Conservation (phyloP, 2,113 vertebrate species). For the Scomber scombrus region DNA sequence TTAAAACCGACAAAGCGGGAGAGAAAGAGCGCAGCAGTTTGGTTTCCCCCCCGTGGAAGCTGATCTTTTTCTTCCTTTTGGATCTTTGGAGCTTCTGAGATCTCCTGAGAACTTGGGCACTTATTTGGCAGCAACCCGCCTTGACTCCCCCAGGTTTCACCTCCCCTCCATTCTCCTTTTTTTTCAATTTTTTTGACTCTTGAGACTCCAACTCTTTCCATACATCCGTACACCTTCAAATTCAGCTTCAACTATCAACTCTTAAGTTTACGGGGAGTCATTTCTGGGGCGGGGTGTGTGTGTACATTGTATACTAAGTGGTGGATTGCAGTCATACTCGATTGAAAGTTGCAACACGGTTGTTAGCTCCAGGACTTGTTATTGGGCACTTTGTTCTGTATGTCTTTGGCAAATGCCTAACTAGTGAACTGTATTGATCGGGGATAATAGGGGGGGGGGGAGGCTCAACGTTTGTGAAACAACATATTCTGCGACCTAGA, state of each 20-base stretch:
- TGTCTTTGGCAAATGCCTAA: slow-evolving; percentile 67
- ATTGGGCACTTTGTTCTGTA: slow-evolving; percentile 76
- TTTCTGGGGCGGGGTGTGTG: slow-evolving; percentile 21
- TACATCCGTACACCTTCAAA: slow-evolving; percentile 37
- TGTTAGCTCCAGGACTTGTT: slow-evolving; percentile 69
- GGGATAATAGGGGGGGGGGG: slow-evolving; percentile 38
- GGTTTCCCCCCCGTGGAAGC: slow-evolving; percentile 3
- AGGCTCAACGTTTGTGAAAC: slow-evolving; percentile 66
- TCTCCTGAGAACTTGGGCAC: slow-evolving; percentile 29
- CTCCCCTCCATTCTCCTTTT: neutral
- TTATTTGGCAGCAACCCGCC: slow-evolving; percentile 33
- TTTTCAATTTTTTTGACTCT: neutral
- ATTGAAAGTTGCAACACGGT: slow-evolving; percentile 63
- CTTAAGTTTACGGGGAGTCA: slow-evolving; percentile 17
- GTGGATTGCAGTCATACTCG: slow-evolving; percentile 65
- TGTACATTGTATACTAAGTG: slow-evolving; percentile 60
- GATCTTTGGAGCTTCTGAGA: slow-evolving; percentile 39
- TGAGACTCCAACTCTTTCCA: neutral
- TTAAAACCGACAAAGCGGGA: slow-evolving; percentile 30
- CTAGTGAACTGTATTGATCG: slow-evolving; percentile 72
- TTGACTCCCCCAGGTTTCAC: slow-evolving; percentile 27
- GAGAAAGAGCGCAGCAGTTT: slow-evolving; percentile 31
- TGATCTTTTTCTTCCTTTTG: slow-evolving; percentile 9
- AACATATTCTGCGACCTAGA: slow-evolving; percentile 68
- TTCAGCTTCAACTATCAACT: slow-evolving; percentile 39